Evolutionary conservation across 2,888 invertebrate genomes (phyloP), one percentile per base, ranked within the genome.

Genomic region (Drosophila hamatofila): DNA sequence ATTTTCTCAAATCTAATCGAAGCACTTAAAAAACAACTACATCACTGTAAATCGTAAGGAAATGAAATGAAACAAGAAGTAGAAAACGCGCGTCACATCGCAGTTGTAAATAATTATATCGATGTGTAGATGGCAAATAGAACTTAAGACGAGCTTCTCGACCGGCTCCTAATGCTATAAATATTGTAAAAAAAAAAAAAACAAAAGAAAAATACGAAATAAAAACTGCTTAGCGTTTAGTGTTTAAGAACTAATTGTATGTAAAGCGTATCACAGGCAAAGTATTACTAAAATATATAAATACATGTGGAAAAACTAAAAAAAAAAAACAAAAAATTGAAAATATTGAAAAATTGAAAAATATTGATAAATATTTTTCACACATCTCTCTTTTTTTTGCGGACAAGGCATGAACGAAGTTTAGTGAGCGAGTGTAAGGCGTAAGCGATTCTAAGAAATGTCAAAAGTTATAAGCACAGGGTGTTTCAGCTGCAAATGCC

Each of bases 231-330:
- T 75, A 70, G 80, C 77, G 72, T 75, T 48, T 80, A 77, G 63
- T 25, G 16, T 37, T 3, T 80, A 80, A 80, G 77, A 51, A 66
- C 66, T 75, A 58, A 79, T 51, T 75, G 63, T 63, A 59, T 80
- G 79, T 85, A 88, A 79, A 83, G 67, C 75, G 65, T 63, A 71
- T 63, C 66, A 71, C 85, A 78, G 67, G 70, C 75, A 83, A 86
- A 85, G 84, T 85, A 84, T 84, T 84, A 84, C 75, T 88, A 84
- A 88, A 83, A 69, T 85, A 88, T 81, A 63, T 16, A 67, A 74
- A 81, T 60, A 74, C 63, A 67, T 66, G 72, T 80, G 77, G 52
- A 79, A 73, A 52, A 63, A 51, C 49, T 49, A 67, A 63, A 59
- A 51, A 57, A 52, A 48, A 37, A 51, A 56, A 21, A 44, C 1